These are phyloP conservation scores for Charaxes varanes DNA, from an alignment of 1,140 invertebrate genomes.

Conservation along the genomic window DNA sequence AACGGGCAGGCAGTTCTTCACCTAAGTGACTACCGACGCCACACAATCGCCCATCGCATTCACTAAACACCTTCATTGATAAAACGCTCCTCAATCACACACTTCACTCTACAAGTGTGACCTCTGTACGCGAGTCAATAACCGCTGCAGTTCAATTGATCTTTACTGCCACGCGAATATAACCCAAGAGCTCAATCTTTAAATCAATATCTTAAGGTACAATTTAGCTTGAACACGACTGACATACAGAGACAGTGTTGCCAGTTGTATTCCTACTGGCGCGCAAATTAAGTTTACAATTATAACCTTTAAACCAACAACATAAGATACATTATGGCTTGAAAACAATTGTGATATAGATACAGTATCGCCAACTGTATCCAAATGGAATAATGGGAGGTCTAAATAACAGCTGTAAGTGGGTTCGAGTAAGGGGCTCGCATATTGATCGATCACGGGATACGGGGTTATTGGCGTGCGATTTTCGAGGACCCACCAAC, in stretches of 20 bases:
- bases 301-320: too few relatives aligned
- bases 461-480: conserved; percentile 24
- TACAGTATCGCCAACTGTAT: conserved; percentile 1
- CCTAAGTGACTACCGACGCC: too few relatives aligned
- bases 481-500: conserved; percentile 25
- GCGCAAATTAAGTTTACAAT: too few relatives aligned
- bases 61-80: conserved; percentile 16
- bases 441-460: conserved; percentile 33
- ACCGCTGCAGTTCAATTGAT: conserved; percentile 24
- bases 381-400: not conserved
- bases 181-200: conserved; percentile 1
- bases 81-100: conserved; percentile 16
- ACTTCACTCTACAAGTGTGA: conserved; percentile 28
- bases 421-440: conserved; percentile 1
- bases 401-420: not conserved
- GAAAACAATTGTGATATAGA: too few relatives aligned
- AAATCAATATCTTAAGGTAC: not conserved
- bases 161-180: not conserved
- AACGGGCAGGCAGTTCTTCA: too few relatives aligned
- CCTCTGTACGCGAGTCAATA: conserved; percentile 23
- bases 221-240: not conserved
- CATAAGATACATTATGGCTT: too few relatives aligned
- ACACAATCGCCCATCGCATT: too few relatives aligned
- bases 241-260: too few relatives aligned
- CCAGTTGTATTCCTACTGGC: too few relatives aligned